Base-by-base conservation (phyloP, 2,113 vertebrate genomes). In the Paradisaea rubra region DNA sequence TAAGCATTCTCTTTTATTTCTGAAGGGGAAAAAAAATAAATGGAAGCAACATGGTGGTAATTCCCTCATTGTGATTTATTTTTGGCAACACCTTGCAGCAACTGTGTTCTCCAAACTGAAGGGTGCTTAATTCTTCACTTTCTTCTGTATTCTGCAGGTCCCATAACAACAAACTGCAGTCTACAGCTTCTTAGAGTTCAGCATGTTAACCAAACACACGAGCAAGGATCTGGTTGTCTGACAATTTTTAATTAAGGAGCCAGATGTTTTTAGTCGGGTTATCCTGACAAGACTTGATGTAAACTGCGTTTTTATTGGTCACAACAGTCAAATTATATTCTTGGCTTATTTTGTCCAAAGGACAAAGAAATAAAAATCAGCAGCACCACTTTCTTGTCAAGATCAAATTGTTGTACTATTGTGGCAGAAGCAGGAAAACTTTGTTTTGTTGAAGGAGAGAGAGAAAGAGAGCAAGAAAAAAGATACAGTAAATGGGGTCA, bases 111-210 rank as follows among this genome's bases (percentile, higher is more conserved):
- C 82, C 78, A 85, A 96, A 94, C 91, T 94, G 93, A 98, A 98
- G 97, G 97, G 97, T 98, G 97, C 98, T 98, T 97, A 97, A 97
- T 98, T 98, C 97, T 98, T 97, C 97, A 95, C 98, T 98, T 97
- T 99, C 98, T 98, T 99, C 97, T 98, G 95, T 98, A 98, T 94
- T 98, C 98, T 98, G 95, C 98, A 99, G 99, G 99, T 99, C 99
- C 98, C 99, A 99, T 98, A 99, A 99, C 99, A 99, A 99, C 99
- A 99, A 99, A 98, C 98, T 99, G 97, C 98, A 99, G 98, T 99
- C 99, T 97, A 97, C 99, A 98, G 98, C 98, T 97, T 99, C 98
- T 98, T 99, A 99, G 98, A 98, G 97, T 97, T 97, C 98, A 97
- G 97, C 98, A 97, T 97, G 97, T 98, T 97, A 97, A 97, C 96